Evolutionary conservation across 92 coral and sea anemone species (phyloP), one percentile per base, ranked within the genome.

Genomic region (Desmophyllum pertusum): DNA sequence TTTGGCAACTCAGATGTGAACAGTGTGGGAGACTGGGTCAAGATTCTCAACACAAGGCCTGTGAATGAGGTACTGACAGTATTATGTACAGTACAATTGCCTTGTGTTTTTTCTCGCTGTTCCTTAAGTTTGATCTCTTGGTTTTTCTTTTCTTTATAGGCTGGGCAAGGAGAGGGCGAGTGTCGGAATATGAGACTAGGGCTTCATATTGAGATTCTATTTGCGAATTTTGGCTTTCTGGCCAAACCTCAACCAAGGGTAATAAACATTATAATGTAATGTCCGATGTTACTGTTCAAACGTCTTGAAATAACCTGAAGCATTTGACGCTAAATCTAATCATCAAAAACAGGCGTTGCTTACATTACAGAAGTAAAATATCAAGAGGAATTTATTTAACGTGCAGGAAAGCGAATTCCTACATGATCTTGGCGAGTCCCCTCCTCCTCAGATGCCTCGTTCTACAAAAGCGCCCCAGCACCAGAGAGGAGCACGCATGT

Each of bases 181-280:
- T 97, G 98, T 52, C 83, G 67, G 30, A 91, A 93, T 57, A 97
- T 97, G 98, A 85, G 91, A 4, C 83, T 94, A 77, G 96, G 98
- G 2, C 80, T 97, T 77, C 94, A 94, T 69, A 94, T 97, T 48
- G 97, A 97, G 83, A 87, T 97, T 72, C 92, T 97, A 39, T 97
- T 86, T 72, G 92, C 97, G 18, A 90, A 97, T 78, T 93, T 92
- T 93, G 99, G 99, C 30, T 97, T 92, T 83, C 81, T 97, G 71
- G 98, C 98, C 30, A 97, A 97, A 33, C 99, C 99, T 45, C 99
- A 97, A 70, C 91, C 99, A 11, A 91, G 90, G 98, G 99, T 97
- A 83, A 80, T 21, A 19, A 0, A 0, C 53, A 48, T 48, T 45
- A 13, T 17, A 45, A 45, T 45, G 10, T 4, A 45, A 13, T 45